Evolutionary conservation across 2,888 invertebrate species (phyloP).

Genomic region (Eucera pruinosa): DNA sequence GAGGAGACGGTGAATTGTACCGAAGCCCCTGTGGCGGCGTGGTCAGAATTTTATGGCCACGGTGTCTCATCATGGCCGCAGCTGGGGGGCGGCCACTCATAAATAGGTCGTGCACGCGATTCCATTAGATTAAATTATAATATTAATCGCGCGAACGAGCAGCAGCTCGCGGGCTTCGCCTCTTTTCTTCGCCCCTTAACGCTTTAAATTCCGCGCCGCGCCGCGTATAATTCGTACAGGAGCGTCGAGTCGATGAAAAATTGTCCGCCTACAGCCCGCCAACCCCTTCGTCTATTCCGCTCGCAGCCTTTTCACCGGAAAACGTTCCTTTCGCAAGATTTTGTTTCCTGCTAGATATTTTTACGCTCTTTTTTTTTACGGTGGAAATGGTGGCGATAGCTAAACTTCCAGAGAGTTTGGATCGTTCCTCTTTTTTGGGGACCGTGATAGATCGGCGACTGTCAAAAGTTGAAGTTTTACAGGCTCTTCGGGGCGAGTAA

Average conservation of each 20-base stretch:
- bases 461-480: conserved; percentile 13
- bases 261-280: not conserved
- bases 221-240: conserved; percentile 24
- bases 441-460: not conserved
- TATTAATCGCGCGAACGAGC: conserved; percentile 67
- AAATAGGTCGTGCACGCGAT: conserved; percentile 67
- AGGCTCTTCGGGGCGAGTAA: too few species aligned
- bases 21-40: conserved; percentile 39
- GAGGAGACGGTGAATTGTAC: conserved; percentile 64
- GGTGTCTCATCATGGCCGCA: conserved; percentile 52
- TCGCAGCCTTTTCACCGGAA: not conserved
- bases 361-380: not conserved
- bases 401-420: not conserved
- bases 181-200: conserved; percentile 21
- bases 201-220: conserved; percentile 42
- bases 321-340: not conserved
- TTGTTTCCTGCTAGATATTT: not conserved
- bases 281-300: not conserved
- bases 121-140: conserved; percentile 72
- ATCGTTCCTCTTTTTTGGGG: not conserved
- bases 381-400: too few species aligned
- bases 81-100: conserved; percentile 27
- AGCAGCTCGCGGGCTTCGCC: not conserved
- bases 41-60: conserved; percentile 66
- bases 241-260: conserved; percentile 40